Base-by-base conservation (phyloP, 2,888 invertebrate genomes). In the Lymantria monacha region DNA sequence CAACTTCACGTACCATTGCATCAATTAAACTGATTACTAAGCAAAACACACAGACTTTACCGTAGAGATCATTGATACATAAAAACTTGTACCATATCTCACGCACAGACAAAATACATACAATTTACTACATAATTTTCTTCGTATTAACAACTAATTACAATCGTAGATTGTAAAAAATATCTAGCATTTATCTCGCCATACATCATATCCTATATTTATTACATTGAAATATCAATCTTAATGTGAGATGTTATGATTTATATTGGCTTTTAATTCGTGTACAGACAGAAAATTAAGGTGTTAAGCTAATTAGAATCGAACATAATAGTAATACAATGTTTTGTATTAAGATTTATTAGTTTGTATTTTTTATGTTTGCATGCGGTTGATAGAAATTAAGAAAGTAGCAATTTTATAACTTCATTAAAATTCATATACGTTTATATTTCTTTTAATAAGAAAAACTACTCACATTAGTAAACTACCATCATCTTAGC, bases 21-120 rank as follows among this genome's bases (percentile, higher is more conserved):
- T 66, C 81, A 70, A 84, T 85, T 83, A 85, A 76, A 81, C 72
- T 74, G 79, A 79, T 83, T 80, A 81, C 83, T 83, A 81, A 82
- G 69, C 76, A 81, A 77, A 76, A 80, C 77, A 66, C 64, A 75
- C 71, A 66, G 58, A 70, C 75, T 83, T 85, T 83, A 86, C 83
- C 75, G 70, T 71, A 68, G 77, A 79, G 83, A 85, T 76, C 79
- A 78, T 69, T 70, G 62, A 59, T 55, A 50, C 53, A 71, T 67
- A 82, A 80, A 79, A 79, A 76, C n/a, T n/a, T n/a, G 63, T 31
- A 48, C 67, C 63, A 69, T 70, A 72, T 74, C 67, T 71, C 74
- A 70, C 69, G 74, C 74, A 78, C 72, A 69, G 66, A 69, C 68
- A 63, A 65, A 13, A 68, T 63, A 22, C 22, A 22, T 22, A 64